These are phyloP conservation scores for Congeria kusceri DNA, from an alignment of 2,888 invertebrate species.

Conservation along the genomic window DNA sequence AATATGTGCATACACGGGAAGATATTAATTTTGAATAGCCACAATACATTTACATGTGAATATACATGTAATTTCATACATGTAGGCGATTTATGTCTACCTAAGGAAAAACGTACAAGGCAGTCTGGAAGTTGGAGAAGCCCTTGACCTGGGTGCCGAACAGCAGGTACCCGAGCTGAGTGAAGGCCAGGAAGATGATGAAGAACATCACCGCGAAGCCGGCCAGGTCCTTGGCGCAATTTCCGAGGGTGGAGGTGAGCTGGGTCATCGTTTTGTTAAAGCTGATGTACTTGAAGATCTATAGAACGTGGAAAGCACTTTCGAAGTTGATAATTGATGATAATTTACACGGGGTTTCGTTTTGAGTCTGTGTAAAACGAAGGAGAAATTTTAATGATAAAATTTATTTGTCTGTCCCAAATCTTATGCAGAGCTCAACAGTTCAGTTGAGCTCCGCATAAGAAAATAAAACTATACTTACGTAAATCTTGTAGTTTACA, in stretches of 20 bases:
- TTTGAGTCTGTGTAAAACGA: no score
- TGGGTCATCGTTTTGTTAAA: slow-evolving; percentile 92
- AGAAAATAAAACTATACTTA: no score
- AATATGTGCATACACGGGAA: no score
- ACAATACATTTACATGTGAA: no score
- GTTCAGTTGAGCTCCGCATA: no score
- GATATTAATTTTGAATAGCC: no score
- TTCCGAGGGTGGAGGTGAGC: slow-evolving; percentile 89
- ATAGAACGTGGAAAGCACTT: slow-evolving; percentile 28
- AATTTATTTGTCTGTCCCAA: no score
- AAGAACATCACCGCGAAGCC: slow-evolving; percentile 92
- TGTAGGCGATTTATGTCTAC: no score
- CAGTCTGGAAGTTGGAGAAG: slow-evolving; percentile 87
- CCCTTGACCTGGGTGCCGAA: slow-evolving; percentile 90
- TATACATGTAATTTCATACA: no score
- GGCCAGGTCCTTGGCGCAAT: slow-evolving; percentile 90
- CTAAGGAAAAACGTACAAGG: slow-evolving; percentile 78
- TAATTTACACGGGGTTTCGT: neutral
- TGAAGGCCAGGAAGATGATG: slow-evolving; percentile 92
- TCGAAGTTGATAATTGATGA: neutral
- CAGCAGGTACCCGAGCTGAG: slow-evolving; percentile 90
- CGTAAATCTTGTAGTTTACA: no score
- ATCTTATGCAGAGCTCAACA: no score
- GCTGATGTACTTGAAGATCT: slow-evolving; percentile 91
- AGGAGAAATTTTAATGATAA: no score